These are phyloP conservation scores for Orbicella faveolata DNA, from an alignment of 64 coral and sea anemone species.

Conservation along the genomic window DNA sequence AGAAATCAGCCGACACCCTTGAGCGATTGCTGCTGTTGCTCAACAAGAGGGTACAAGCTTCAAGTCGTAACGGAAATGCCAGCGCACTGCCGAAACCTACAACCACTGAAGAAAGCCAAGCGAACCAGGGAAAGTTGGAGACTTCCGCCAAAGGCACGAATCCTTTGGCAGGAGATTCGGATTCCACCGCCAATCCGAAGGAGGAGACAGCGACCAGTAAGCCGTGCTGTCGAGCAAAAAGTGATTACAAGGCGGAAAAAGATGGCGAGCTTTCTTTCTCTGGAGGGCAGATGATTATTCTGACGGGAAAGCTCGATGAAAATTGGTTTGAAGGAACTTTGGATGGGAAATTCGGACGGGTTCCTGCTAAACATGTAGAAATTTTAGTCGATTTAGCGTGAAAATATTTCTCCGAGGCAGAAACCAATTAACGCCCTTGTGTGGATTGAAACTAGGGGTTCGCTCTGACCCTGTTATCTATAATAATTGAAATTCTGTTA, in stretches of 20 bases:
- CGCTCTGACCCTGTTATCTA: not conserved
- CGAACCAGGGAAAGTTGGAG: constrained; percentile 35
- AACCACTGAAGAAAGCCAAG: not conserved
- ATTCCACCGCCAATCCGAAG: constrained; percentile 14
- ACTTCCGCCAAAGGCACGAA: constrained; percentile 80
- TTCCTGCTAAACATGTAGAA: constrained; percentile 64
- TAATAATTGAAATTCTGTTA: constrained; percentile 21
- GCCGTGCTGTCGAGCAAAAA: constrained; percentile 74
- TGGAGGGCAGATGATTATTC: constrained; percentile 69
- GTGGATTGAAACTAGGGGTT: not conserved
- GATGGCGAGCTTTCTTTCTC: constrained; percentile 81
- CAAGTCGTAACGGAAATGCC: constrained; percentile 24
- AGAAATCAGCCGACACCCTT: constrained; percentile 87
- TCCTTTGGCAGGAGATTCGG: constrained; percentile 76
- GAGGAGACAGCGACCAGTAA: constrained; percentile 20
- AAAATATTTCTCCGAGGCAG: constrained; percentile 15
- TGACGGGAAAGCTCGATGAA: constrained; percentile 58
- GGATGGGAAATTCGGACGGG: constrained; percentile 79
- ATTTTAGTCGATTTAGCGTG: constrained; percentile 70
- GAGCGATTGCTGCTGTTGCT: constrained; percentile 67
- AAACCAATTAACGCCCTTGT: constrained; percentile 2
- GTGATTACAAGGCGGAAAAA: constrained; percentile 69
- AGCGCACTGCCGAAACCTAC: constrained; percentile 5
- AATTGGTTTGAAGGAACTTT: constrained; percentile 73
- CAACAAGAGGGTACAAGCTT: constrained; percentile 81